A percentile compares a stretch with the other conserved stretches of the same genome.
Conservation (phyloP, 2,888 invertebrate species). For the Protonemura montana region DNA sequence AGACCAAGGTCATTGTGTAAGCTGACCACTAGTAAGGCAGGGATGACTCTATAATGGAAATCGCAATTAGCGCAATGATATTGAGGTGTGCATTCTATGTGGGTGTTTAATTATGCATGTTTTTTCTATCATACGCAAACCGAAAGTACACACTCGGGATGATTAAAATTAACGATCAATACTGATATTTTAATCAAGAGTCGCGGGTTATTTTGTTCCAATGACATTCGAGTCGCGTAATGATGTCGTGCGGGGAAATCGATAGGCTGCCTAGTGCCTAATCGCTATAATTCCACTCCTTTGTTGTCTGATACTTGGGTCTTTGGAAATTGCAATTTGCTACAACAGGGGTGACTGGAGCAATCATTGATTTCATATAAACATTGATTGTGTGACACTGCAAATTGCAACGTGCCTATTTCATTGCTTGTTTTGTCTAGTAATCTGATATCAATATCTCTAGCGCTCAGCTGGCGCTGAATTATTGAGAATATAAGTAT, state of each 20-base stretch:
- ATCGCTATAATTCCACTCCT: background rate
- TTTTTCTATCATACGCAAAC: background rate
- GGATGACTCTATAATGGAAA: slow-evolving; percentile 28
- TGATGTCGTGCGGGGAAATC: background rate
- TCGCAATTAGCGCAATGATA: too few species aligned
- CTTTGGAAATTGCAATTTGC: background rate
- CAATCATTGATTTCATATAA: background rate
- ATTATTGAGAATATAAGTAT: too few species aligned
- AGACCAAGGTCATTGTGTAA: too few species aligned
- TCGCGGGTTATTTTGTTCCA: background rate
- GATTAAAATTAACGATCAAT: background rate
- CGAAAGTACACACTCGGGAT: background rate
- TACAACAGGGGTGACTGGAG: too few species aligned
- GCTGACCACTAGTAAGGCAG: background rate
- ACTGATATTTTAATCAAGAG: background rate
- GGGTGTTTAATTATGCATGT: background rate
- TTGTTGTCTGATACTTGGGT: background rate
- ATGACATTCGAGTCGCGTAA: background rate
- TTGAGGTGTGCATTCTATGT: background rate
- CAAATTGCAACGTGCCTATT: background rate
- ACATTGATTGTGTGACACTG: background rate
- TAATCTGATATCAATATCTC: too few species aligned
- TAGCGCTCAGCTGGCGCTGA: too few species aligned
- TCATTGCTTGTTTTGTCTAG: background rate
- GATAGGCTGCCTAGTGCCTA: too few species aligned